Evolutionary conservation across 2,888 invertebrate species (phyloP).

Genomic region (Anodontia alba): DNA sequence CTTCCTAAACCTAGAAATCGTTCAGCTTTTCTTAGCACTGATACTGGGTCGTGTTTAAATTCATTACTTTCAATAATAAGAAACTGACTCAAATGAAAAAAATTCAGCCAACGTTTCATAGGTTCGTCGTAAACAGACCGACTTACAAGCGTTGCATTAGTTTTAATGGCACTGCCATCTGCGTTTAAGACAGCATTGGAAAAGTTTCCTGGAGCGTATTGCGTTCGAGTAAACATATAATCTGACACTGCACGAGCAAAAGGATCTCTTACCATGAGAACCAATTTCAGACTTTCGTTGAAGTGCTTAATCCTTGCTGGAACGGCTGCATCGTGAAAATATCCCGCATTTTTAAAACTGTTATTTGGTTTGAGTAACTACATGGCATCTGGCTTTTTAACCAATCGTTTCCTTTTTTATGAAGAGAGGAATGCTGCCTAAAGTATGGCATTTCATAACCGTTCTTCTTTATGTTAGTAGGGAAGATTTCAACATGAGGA

Average conservation of each 20-base stretch:
- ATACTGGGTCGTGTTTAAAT: slow-evolving; percentile 70
- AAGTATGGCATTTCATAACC: slow-evolving; percentile 97
- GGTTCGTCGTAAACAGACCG: slow-evolving; percentile 87
- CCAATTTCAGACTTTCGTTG: slow-evolving; percentile 94
- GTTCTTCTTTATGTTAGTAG: slow-evolving; percentile 78
- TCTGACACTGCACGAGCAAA: slow-evolving; percentile 91
- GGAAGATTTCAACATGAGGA: background rate
- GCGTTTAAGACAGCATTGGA: background rate
- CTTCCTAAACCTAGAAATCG: slow-evolving; percentile 75
- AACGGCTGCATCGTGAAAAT: slow-evolving; percentile 97
- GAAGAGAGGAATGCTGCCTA: slow-evolving; percentile 91
- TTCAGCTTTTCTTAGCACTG: slow-evolving; percentile 74
- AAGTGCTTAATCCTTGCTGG: slow-evolving; percentile 96
- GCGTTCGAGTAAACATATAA: background rate
- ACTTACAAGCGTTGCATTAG: background rate
- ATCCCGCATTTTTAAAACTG: slow-evolving; percentile 98
- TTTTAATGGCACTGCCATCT: background rate
- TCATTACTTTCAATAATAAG: slow-evolving; percentile 91
- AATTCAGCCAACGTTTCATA: slow-evolving; percentile 95
- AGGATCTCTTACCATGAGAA: slow-evolving; percentile 97
- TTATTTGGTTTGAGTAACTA: slow-evolving; percentile 93
- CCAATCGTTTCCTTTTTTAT: slow-evolving; percentile 96
- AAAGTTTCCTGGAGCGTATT: background rate
- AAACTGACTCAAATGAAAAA: slow-evolving; percentile 95
- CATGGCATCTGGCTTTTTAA: slow-evolving; percentile 94